phyloP scores from a whole-genome alignment of 2,888 invertebrate genomes.

The Byasa hedistus region DNA sequence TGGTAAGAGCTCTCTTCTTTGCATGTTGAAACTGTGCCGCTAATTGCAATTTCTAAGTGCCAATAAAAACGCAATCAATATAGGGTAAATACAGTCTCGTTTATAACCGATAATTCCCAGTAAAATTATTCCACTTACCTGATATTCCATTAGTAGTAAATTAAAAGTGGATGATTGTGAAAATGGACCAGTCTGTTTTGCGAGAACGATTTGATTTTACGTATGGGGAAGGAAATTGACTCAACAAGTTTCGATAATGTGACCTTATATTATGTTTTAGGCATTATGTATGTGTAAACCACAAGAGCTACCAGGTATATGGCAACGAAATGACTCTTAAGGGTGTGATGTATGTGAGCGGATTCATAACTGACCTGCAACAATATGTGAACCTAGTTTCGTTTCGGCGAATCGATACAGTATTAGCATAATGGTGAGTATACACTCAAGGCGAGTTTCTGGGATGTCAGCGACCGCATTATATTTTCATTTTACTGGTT shows the following conservation, averaged over 20 bases:
- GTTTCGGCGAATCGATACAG: conserved; percentile 45
- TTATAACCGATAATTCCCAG: conserved; percentile 35
- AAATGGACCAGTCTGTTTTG: conserved; percentile 15
- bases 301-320: too few species aligned
- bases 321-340: not conserved
- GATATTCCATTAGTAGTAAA: conserved; percentile 42
- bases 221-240: not conserved
- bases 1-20: conserved; percentile 25
- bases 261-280: not conserved
- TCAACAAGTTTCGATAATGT: not conserved
- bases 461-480: conserved; percentile 39
- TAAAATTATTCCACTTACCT: conserved; percentile 33
- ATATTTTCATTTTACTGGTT: not conserved
- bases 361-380: conserved; percentile 32
- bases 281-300: not conserved
- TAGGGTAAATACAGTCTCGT: conserved; percentile 31
- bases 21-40: conserved; percentile 26
- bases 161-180: conserved; percentile 34
- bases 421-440: conserved; percentile 41
- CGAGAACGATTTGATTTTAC: conserved; percentile 5
- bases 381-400: conserved; percentile 39
- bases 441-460: conserved; percentile 44
- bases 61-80: conserved; percentile 35
- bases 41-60: conserved; percentile 36
- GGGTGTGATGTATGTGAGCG: conserved; percentile 2